phyloP scores from a whole-genome alignment of 2,113 vertebrate species.

The Albula glossodonta region DNA sequence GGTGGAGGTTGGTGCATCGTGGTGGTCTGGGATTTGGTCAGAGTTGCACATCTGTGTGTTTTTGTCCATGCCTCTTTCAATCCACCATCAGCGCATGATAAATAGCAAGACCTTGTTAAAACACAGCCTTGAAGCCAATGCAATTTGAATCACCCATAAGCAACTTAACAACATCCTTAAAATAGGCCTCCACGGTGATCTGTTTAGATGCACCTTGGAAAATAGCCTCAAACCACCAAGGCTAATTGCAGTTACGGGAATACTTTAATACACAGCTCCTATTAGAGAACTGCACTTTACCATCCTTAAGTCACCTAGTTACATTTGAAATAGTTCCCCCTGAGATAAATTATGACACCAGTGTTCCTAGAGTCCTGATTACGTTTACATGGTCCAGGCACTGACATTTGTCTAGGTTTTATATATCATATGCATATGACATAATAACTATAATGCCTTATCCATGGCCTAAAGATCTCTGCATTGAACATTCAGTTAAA shows the following conservation, averaged over 20 bases:
- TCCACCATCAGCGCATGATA: not conserved
- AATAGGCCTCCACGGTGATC: not conserved
- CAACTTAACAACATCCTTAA: not conserved
- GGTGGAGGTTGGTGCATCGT: no score
- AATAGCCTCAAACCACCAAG: not conserved
- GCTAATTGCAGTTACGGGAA: not conserved
- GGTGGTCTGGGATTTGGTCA: not conserved
- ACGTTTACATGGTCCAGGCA: not conserved
- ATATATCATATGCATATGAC: not conserved
- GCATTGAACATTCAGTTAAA: not conserved
- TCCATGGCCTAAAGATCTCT: not conserved
- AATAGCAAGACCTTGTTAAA: not conserved
- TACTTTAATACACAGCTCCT: not conserved
- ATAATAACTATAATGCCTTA: not conserved
- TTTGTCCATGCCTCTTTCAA: not conserved
- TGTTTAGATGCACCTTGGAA: not conserved
- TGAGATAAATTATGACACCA: not conserved
- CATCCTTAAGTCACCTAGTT: no score
- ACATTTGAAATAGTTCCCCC: not conserved
- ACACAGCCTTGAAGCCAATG: not conserved
- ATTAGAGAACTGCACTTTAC: not conserved
- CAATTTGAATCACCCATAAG: not conserved
- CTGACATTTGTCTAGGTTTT: not conserved
- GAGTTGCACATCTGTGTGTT: not conserved
- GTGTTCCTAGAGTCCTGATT: not conserved